Evolutionary conservation across 2,888 invertebrate genomes (phyloP).

Genomic region (Drosophila borborema): DNA sequence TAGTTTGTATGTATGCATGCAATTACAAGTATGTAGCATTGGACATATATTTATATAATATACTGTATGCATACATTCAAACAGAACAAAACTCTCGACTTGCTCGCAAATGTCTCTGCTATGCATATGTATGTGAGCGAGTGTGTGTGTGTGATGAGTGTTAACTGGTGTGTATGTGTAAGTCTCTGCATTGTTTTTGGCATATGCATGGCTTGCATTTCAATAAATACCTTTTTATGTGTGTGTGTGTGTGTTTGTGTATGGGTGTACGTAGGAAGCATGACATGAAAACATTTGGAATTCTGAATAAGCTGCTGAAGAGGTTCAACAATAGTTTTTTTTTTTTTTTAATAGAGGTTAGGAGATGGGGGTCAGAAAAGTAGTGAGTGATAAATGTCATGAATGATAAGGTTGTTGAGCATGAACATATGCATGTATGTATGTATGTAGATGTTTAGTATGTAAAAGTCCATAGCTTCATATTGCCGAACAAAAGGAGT

Average conservation of each 20-base stretch:
- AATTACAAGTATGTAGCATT: background rate
- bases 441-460: no score
- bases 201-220: constrained; percentile 41
- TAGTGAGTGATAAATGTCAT: background rate
- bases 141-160: constrained; percentile 13
- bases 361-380: background rate
- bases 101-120: constrained; percentile 54
- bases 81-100: constrained; percentile 53
- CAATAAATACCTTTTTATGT: constrained; percentile 23
- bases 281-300: constrained; percentile 36
- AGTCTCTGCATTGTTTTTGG: constrained; percentile 58
- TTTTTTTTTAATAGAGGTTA: background rate
- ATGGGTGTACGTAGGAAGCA: constrained; percentile 11
- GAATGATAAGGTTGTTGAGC: background rate
- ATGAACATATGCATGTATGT: no score
- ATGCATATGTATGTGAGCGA: background rate
- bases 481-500: no score
- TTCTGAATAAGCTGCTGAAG: constrained; percentile 30
- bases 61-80: constrained; percentile 51
- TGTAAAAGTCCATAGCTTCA: no score
- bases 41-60: constrained; percentile 20
- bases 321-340: constrained; percentile 23
- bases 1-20: constrained; percentile 1
- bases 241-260: background rate
- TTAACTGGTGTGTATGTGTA: constrained; percentile 14